Evolutionary conservation across 2,888 invertebrate species (phyloP), one percentile per base, ranked within the genome.

Genomic region (Altica lythri): DNA sequence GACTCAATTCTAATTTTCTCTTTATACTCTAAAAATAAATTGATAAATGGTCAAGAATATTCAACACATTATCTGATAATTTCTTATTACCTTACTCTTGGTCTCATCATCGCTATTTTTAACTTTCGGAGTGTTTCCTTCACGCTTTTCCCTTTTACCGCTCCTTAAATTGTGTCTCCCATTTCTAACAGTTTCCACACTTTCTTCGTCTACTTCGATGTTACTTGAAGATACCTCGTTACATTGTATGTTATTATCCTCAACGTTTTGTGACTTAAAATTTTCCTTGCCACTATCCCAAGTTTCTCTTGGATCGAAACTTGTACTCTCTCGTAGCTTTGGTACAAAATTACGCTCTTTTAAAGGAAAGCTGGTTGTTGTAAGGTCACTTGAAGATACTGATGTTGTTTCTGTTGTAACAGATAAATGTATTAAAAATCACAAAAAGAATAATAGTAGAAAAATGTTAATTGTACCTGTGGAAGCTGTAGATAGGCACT

Each of bases 141-240:
- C 64, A 38, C 4, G 35, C 34, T 55, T 63, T 14, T n/a, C 57
- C 34, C 48, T 65, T 37, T 32, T 63, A 40, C 53, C 35, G 40
- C 55, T 65, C 18, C 58, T 48, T 35, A 58, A 50, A 43, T 57
- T 62, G 10, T 55, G 56, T 48, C 53, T 60, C 5, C 17, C 43
- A 9, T 10, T 47, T 25, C 25, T 47, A 19, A 19, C 34, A 16
- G 44, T 56, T 27, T 61, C 59, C n/a, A n/a, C n/a, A n/a, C n/a
- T n/a, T 2, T 61, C 53, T 9, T 59, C 57, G 2, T 59, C 61
- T n/a, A 48, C 78, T n/a, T 79, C 78, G 5, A 80, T 79, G 34
- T 82, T 83, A 64, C 83, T 84, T 1, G 86, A 85, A 1, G 85
- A 85, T 12, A 86, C 83, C 72, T 86, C 86, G 71, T 86, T 82